Conservation (phyloP, 2,797 vertebrate genomes). For the Percopsis omiscomaycus region DNA sequence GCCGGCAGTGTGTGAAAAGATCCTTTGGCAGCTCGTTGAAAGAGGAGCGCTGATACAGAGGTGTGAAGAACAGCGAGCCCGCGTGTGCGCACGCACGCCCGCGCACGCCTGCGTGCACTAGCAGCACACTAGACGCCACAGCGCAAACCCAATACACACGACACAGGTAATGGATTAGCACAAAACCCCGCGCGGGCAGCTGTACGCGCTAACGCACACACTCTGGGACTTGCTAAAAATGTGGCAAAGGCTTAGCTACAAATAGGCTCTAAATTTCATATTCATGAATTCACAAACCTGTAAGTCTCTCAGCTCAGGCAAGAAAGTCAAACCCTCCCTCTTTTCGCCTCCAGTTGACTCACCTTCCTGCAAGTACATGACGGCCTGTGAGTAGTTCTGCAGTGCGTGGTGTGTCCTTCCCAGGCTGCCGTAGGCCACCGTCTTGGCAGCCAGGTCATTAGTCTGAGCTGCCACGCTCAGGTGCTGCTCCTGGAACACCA, state of each 20-base stretch:
- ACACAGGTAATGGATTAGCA: conserved; percentile 9
- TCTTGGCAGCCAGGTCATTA: conserved; percentile 94
- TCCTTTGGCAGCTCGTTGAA: conserved; percentile 59
- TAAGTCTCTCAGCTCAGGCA: conserved; percentile 70
- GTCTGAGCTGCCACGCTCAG: conserved; percentile 95
- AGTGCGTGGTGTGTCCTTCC: conserved; percentile 96
- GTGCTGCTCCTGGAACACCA: conserved; percentile 97
- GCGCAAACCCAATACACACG: not conserved
- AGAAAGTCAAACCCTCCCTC: conserved; percentile 62
- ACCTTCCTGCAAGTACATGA: conserved; percentile 93
- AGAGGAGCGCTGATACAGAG: conserved; percentile 62
- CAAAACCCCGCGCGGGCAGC: conserved; percentile 43
- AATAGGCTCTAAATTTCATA: conserved; percentile 68
- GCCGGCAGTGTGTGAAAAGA: conserved; percentile 57
- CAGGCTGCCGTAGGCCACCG: conserved; percentile 93
- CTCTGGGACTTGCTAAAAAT: conserved; percentile 58
- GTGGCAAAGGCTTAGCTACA: conserved; percentile 67
- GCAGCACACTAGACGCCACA: not conserved
- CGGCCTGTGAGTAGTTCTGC: conserved; percentile 97
- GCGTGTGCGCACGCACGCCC: conserved; percentile 50
- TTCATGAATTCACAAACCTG: conserved; percentile 72
- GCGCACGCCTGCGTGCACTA: not conserved
- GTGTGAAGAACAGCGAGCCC: conserved; percentile 61
- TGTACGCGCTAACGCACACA: not conserved
- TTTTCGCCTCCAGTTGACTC: conserved; percentile 52